phyloP scores from a whole-genome alignment of 1,140 invertebrate genomes.

The Parasteatoda tepidariorum region DNA sequence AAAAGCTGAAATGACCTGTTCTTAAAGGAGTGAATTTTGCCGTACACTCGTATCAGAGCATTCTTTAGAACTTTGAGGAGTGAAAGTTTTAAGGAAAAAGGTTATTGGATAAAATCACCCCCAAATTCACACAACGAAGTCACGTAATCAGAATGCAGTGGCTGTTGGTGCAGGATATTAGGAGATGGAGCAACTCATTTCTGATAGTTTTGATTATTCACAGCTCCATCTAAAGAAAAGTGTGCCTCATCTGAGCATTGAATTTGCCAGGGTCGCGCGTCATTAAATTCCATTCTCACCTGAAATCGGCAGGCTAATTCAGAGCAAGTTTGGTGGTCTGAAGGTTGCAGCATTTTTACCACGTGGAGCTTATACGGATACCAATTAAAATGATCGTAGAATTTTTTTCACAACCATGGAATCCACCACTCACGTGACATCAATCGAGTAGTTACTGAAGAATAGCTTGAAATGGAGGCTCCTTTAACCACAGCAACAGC shows the following conservation, averaged over 20 bases:
- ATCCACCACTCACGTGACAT: neutral
- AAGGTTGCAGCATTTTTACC: constrained; percentile 3
- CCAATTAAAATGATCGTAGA: neutral
- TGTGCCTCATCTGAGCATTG: constrained; percentile 10
- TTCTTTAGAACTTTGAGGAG: neutral
- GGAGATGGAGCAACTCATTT: neutral
- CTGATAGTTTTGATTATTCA: neutral
- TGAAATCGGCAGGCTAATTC: neutral
- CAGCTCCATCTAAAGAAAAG: too few species aligned
- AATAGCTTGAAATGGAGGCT: neutral
- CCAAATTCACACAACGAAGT: constrained; percentile 26
- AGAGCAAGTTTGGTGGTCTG: neutral
- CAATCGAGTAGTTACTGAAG: neutral
- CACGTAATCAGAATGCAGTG: constrained; percentile 12
- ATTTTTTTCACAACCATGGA: neutral
- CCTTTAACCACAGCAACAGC: neutral
- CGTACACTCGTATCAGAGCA: neutral
- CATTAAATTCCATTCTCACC: neutral
- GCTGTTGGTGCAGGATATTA: neutral
- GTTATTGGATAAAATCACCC: constrained; percentile 20
- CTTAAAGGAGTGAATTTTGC: neutral
- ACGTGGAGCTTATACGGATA: constrained; percentile 8
- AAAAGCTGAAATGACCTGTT: constrained; percentile 2
- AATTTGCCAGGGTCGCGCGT: constrained; percentile 7
- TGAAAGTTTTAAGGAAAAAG: too few species aligned